Percentiles rank a stretch among this genome's conserved stretches.
These are phyloP conservation scores for Hybos culiciformis DNA, from an alignment of 2,888 invertebrate species.

Conservation along the genomic window DNA sequence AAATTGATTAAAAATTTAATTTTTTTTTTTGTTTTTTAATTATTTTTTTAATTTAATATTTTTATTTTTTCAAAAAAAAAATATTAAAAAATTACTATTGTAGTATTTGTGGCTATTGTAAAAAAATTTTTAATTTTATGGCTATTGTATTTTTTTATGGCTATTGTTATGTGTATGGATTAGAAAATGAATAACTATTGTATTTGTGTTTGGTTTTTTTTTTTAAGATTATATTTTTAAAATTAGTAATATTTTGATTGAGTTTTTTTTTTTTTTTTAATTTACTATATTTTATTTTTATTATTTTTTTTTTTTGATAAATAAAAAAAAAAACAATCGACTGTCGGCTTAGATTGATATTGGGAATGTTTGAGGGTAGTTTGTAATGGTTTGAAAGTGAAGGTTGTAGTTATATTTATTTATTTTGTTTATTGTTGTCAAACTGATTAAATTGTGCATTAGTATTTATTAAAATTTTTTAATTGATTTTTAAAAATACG, in stretches of 20 bases:
- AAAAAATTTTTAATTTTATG: too few species aligned
- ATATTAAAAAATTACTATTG: background rate
- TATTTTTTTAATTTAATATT: background rate
- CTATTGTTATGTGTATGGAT: too few species aligned
- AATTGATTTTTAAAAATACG: constrained; percentile 12
- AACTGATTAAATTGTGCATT: background rate
- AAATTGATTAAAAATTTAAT: background rate
- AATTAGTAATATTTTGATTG: background rate
- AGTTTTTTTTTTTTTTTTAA: background rate
- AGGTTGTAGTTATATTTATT: constrained; percentile 8
- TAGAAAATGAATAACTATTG: too few species aligned
- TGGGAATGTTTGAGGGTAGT: constrained; percentile 30
- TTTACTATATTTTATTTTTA: constrained; percentile 10
- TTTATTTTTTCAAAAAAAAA: background rate
- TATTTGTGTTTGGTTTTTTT: too few species aligned
- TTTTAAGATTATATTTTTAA: too few species aligned
- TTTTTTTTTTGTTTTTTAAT: background rate
- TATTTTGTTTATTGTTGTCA: background rate
- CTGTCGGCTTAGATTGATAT: constrained; percentile 46
- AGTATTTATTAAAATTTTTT: constrained; percentile 10
- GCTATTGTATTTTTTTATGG: too few species aligned
- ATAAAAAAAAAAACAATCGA: constrained; percentile 32
- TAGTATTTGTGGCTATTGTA: constrained; percentile 12
- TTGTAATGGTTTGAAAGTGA: constrained; percentile 11
- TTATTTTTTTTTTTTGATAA: constrained; percentile 15